phyloP scores from a whole-genome alignment of 2,888 invertebrate species.

The Apodemia mormo region DNA sequence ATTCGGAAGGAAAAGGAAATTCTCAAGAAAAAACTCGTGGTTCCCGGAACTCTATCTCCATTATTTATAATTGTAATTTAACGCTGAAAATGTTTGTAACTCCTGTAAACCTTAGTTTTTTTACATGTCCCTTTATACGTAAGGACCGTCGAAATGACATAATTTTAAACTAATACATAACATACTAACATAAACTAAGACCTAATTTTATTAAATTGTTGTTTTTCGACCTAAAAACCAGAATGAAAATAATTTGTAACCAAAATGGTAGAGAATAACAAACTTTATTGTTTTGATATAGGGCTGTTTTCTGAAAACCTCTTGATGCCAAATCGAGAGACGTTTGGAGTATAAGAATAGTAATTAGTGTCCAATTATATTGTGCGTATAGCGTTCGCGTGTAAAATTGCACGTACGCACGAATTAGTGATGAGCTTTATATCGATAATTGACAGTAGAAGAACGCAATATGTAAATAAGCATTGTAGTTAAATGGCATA shows the following conservation, averaged over 20 bases:
- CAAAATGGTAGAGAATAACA: background rate
- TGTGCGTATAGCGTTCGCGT: slow-evolving; percentile 47
- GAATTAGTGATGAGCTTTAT: slow-evolving; percentile 42
- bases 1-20: no score
- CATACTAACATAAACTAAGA: background rate
- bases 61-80: no score
- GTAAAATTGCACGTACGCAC: slow-evolving; percentile 56
- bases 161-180: background rate
- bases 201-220: background rate
- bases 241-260: background rate
- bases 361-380: slow-evolving; percentile 35
- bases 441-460: slow-evolving; percentile 26
- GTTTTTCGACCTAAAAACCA: background rate
- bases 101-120: no score
- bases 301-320: background rate
- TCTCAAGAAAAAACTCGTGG: no score
- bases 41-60: no score
- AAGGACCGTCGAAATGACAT: background rate
- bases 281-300: slow-evolving; percentile 15
- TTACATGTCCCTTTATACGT: no score
- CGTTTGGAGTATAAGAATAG: slow-evolving; percentile 34
- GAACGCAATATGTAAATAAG: no score
- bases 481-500: no score
- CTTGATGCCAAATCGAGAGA: background rate
- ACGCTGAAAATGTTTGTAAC: no score